phyloP scores from a whole-genome alignment of 2,113 vertebrate species.

The Onychorhynchus coronatus region DNA sequence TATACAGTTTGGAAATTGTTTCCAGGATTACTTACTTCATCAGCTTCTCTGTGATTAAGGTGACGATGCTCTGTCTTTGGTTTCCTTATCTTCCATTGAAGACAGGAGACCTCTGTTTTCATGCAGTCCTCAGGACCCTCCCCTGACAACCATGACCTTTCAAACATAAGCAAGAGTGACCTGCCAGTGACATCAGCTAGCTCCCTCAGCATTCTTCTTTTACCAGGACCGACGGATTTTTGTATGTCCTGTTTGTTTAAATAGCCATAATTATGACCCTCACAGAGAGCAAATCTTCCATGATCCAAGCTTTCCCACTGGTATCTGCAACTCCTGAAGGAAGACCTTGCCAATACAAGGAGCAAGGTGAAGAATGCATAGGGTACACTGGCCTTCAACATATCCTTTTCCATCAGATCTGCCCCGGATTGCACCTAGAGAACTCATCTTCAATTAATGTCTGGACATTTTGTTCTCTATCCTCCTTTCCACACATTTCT shows the following conservation, averaged over 20 bases:
- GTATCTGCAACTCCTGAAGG: background rate
- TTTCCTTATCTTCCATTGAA: background rate
- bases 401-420: background rate
- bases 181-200: accelerated
- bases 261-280: background rate
- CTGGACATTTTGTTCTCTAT: background rate
- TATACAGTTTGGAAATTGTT: background rate
- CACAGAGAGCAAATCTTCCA: background rate
- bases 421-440: background rate
- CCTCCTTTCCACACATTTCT: background rate
- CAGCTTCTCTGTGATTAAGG: background rate
- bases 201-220: background rate
- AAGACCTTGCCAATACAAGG: background rate
- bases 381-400: background rate
- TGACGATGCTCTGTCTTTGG: background rate
- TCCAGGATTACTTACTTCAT: background rate
- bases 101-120: background rate
- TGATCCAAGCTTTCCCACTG: background rate
- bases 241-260: background rate
- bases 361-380: background rate
- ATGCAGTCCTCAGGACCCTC: background rate
- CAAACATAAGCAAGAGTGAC: background rate
- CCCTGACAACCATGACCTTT: background rate
- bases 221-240: background rate
- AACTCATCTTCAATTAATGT: background rate